These are phyloP conservation scores for Mus spretus DNA, from an alignment of 2,797 vertebrate species.

Conservation along the genomic window DNA sequence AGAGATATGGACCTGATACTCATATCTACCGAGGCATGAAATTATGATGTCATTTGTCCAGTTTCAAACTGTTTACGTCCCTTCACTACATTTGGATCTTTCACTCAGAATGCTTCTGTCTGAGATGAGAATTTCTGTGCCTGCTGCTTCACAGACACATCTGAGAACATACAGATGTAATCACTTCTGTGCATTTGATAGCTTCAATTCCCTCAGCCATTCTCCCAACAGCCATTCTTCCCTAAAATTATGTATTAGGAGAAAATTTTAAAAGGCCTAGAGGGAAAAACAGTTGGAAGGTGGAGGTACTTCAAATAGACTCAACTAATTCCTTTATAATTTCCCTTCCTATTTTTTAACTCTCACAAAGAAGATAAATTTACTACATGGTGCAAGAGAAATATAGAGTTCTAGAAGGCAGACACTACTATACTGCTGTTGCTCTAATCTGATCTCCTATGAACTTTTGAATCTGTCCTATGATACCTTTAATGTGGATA, in stretches of 20 bases:
- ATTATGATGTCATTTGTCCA: not conserved
- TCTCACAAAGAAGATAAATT: constrained; percentile 44
- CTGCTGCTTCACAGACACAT: constrained; percentile 11
- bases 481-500: constrained; percentile 39
- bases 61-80: not conserved
- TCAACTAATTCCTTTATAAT: constrained; percentile 33
- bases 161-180: constrained; percentile 28
- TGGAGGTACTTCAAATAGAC: not conserved
- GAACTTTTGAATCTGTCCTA: constrained; percentile 29
- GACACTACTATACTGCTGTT: not conserved
- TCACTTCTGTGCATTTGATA: not conserved
- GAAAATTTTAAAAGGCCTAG: not conserved
- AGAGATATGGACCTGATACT: not conserved
- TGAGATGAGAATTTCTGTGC: not conserved
- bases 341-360: constrained; percentile 48
- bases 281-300: constrained; percentile 7
- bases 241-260: constrained; percentile 33
- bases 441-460: constrained; percentile 55
- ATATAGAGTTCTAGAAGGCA: not conserved
- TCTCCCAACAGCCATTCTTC: constrained; percentile 26
- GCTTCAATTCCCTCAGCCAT: constrained; percentile 20
- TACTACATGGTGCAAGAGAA: constrained; percentile 13
- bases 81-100: not conserved
- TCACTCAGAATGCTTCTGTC: not conserved
- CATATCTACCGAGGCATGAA: not conserved